A percentile compares a stretch with the other conserved stretches of the same genome.
Evolutionary conservation across 2,888 invertebrate species (phyloP).

Genomic region (Argyresthia albistria): DNA sequence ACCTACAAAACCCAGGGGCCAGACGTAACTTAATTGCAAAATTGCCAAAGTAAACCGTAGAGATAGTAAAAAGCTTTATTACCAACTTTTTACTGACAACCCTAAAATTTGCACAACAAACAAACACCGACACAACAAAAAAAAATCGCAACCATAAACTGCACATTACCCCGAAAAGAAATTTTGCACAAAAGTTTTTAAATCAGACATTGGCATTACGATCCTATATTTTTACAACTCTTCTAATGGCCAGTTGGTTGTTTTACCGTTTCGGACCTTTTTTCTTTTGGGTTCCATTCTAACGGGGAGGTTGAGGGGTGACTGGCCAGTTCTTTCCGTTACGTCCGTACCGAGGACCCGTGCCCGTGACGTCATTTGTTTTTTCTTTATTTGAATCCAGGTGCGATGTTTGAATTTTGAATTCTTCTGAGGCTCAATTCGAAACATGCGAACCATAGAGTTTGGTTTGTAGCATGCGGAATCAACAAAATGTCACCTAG

Average conservation of each 20-base stretch:
- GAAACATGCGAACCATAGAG: too few species aligned
- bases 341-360: conserved; percentile 7
- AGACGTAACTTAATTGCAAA: too few species aligned
- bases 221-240: conserved; percentile 26
- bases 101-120: conserved; percentile 14
- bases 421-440: too few species aligned
- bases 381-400: conserved; percentile 10
- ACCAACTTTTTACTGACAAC: background rate
- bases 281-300: conserved; percentile 9
- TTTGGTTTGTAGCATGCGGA: too few species aligned
- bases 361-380: conserved; percentile 31
- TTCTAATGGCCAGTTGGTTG: conserved; percentile 2
- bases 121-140: conserved; percentile 16
- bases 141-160: conserved; percentile 7
- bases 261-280: background rate
- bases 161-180: conserved; percentile 46
- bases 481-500: too few species aligned
- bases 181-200: conserved; percentile 41
- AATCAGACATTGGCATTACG: too few species aligned
- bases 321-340: conserved; percentile 24
- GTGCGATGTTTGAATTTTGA: background rate
- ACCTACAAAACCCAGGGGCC: too few species aligned
- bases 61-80: background rate
- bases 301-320: conserved; percentile 14
- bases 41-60: too few species aligned